Evolutionary conservation across 2,888 invertebrate species (phyloP).

Genomic region (Drosophila pseudotalamancana): DNA sequence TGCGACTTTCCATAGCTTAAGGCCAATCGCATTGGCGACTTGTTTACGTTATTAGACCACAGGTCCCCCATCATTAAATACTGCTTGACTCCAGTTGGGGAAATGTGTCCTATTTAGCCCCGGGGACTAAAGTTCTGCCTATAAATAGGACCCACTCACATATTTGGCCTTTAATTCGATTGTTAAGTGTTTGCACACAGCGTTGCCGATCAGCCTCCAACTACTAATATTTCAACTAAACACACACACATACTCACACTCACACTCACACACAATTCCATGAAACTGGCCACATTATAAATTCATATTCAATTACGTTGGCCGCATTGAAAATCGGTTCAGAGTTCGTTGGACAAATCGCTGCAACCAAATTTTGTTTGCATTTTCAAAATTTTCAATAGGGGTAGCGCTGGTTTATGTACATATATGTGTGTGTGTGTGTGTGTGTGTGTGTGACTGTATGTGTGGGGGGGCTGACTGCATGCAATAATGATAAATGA

Average conservation of each 20-base stretch:
- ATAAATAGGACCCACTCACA: background rate
- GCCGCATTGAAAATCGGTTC: slow-evolving; percentile 28
- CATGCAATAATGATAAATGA: slow-evolving; percentile 70
- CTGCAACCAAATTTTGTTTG: slow-evolving; percentile 26
- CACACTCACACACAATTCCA: slow-evolving; percentile 23
- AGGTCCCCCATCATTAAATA: background rate
- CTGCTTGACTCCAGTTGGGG: background rate
- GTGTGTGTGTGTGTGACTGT: background rate
- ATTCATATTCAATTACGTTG: slow-evolving; percentile 74
- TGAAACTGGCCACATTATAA: slow-evolving; percentile 52
- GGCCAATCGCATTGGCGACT: slow-evolving; percentile 49
- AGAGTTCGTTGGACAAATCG: slow-evolving; percentile 21
- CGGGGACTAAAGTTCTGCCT: slow-evolving; percentile 20
- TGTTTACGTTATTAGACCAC: slow-evolving; percentile 13
- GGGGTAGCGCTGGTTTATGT: background rate
- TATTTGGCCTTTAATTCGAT: slow-evolving; percentile 40
- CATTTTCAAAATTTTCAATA: slow-evolving; percentile 2
- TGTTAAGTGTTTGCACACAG: slow-evolving; percentile 47
- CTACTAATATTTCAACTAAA: slow-evolving; percentile 21
- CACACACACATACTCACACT: background rate
- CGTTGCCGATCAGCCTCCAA: slow-evolving; percentile 6
- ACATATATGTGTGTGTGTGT: background rate
- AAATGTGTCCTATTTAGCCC: background rate
- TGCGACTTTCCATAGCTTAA: slow-evolving; percentile 29
- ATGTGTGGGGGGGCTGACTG: slow-evolving; percentile 15